Conservation (phyloP, 2,113 vertebrate species). For the Pica pica region DNA sequence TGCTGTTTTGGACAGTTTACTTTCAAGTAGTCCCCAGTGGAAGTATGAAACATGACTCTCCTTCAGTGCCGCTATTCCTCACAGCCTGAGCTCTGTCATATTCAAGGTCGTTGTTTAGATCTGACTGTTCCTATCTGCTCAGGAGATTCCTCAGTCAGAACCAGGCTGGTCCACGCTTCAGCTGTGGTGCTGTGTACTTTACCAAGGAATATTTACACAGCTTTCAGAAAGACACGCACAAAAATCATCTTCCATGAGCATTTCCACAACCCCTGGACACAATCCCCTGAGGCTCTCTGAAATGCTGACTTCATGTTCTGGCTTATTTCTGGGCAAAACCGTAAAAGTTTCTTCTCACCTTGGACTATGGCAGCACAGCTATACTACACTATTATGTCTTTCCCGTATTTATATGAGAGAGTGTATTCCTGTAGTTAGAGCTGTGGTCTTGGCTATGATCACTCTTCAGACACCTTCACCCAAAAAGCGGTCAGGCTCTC, state of each 20-base stretch:
- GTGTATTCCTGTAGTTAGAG: not conserved
- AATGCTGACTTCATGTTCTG: not conserved
- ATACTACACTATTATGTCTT: rapidly evolving
- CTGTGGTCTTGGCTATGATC: not conserved
- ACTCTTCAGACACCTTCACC: not conserved
- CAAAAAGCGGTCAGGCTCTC: not conserved
- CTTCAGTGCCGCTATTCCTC: not conserved
- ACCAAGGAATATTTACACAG: not conserved
- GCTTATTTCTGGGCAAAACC: not conserved
- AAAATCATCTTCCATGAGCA: not conserved
- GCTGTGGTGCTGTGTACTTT: not conserved
- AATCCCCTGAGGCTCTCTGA: rapidly evolving
- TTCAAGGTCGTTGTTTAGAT: not conserved
- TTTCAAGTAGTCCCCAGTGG: not conserved
- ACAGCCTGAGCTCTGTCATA: not conserved
- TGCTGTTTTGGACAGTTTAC: not conserved
- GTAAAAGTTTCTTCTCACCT: not conserved
- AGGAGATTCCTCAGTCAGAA: not conserved
- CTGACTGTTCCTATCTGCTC: not conserved
- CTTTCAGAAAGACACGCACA: not conserved
- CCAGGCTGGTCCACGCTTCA: not conserved
- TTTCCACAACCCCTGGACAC: not conserved
- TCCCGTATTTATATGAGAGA: not conserved
- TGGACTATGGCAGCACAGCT: not conserved
- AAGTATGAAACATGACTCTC: not conserved